Evolutionary conservation across 2,113 vertebrate genomes (phyloP).

Genomic region (Cyphomyrus plagiostoma): DNA sequence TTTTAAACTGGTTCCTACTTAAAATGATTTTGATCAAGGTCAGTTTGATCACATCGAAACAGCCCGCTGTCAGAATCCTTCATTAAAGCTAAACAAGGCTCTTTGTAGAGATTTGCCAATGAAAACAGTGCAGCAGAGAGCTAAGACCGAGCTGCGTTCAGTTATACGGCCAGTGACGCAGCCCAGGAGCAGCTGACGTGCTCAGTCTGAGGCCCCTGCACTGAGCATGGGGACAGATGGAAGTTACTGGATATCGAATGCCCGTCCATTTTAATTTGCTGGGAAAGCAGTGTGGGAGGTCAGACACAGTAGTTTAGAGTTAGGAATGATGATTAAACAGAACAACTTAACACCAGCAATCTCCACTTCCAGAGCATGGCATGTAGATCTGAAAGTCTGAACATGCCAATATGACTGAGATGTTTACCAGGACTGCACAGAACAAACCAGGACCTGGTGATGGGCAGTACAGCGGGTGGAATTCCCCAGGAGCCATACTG

Average conservation of each 20-base stretch:
- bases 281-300: not conserved
- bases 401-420: not conserved
- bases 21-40: not conserved
- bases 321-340: not conserved
- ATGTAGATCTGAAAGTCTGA: not conserved
- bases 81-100: not conserved
- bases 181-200: not conserved
- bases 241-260: not conserved
- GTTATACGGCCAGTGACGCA: not conserved
- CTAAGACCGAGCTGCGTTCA: not conserved
- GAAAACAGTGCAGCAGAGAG: not conserved
- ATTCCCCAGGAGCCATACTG: not conserved
- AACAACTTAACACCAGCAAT: not conserved
- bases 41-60: not conserved
- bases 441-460: not conserved
- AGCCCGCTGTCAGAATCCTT: not conserved
- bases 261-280: not conserved
- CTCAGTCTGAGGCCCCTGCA: not conserved
- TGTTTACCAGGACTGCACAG: not conserved
- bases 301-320: too few species aligned
- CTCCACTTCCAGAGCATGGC: not conserved
- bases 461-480: not conserved
- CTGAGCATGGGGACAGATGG: not conserved
- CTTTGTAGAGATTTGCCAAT: not conserved
- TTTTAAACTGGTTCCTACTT: not conserved